Conservation (phyloP, 2,888 invertebrate species). For the Nasonovia ribisnigri region DNA sequence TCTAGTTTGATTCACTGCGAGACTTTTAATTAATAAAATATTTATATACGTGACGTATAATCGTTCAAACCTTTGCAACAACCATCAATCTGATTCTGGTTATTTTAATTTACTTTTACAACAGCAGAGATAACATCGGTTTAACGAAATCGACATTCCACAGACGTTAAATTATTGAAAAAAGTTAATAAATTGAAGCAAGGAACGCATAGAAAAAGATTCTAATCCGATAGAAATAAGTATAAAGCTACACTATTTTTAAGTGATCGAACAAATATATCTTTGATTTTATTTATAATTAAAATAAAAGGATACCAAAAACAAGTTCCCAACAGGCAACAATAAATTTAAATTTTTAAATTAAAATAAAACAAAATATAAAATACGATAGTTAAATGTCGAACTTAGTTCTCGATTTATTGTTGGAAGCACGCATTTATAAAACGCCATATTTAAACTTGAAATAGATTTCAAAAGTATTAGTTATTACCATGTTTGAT, state of each 20-base stretch:
- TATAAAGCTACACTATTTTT: background rate
- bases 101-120: background rate
- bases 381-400: background rate
- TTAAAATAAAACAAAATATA: background rate
- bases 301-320: background rate
- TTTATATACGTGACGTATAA: background rate
- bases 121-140: background rate
- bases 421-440: background rate
- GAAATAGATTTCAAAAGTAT: background rate
- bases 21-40: slow-evolving; percentile 39
- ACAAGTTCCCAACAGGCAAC: background rate
- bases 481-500: background rate
- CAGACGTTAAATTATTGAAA: background rate
- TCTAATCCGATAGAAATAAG: background rate
- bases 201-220: background rate
- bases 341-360: background rate
- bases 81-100: background rate
- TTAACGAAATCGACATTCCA: background rate
- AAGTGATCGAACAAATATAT: background rate
- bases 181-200: background rate
- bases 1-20: background rate
- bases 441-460: background rate
- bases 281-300: background rate
- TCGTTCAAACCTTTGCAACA: background rate
- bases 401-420: background rate